Evolutionary conservation across 2,797 vertebrate species (phyloP).

Genomic region (Urophycis tenuis): DNA sequence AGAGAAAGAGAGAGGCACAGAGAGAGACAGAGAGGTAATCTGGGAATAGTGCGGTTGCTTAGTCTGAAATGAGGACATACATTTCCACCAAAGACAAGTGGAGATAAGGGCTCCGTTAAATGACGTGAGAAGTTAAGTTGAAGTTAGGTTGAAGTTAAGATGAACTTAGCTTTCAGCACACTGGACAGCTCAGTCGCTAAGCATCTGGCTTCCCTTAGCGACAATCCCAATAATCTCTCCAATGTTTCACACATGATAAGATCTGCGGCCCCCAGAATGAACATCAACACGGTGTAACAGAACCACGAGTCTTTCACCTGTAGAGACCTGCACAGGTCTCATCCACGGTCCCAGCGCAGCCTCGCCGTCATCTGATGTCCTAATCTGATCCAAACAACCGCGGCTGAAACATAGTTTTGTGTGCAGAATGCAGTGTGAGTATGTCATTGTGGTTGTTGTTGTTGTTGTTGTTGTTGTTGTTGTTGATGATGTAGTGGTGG

Average conservation of each 20-base stretch:
- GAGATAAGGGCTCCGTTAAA: background rate
- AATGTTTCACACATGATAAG: constrained; percentile 40
- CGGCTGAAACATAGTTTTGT: background rate
- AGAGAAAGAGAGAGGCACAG: too few species aligned
- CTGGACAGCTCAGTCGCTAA: constrained; percentile 62
- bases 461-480: constrained; percentile 41
- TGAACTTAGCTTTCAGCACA: constrained; percentile 54
- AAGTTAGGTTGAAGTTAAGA: too few species aligned
- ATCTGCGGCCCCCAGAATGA: constrained; percentile 26
- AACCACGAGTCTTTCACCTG: constrained; percentile 29
- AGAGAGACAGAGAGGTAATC: background rate
- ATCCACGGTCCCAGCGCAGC: background rate
- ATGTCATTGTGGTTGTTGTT: constrained; percentile 39
- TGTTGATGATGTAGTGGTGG: constrained; percentile 28
- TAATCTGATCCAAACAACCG: background rate
- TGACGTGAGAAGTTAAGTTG: background rate
- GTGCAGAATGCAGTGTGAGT: too few species aligned
- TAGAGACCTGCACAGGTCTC: background rate
- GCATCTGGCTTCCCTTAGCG: constrained; percentile 27
- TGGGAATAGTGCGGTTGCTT: too few species aligned
- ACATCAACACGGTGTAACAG: constrained; percentile 17
- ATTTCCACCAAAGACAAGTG: too few species aligned
- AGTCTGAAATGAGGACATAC: too few species aligned
- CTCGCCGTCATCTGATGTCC: background rate
- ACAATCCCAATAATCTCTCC: constrained; percentile 33